Percentiles rank a stretch among this genome's conserved stretches.
Conservation (phyloP, 2,113 vertebrate genomes). For the Zosterops borbonicus region DNA sequence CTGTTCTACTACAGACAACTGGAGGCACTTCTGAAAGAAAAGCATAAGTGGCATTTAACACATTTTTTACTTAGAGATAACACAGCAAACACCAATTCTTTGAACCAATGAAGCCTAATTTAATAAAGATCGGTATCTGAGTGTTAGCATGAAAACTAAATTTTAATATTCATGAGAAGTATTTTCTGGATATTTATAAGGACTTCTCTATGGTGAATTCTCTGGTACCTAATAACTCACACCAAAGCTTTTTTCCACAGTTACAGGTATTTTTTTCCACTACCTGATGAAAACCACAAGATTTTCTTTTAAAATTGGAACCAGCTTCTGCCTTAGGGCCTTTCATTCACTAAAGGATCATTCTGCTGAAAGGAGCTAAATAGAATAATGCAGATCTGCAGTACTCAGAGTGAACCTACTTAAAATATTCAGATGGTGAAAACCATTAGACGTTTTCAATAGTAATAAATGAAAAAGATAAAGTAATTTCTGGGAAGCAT, state of each 20-base stretch:
- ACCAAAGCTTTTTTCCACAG: not conserved
- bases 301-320: slow-evolving; percentile 26
- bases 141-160: not conserved
- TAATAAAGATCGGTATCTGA: not conserved
- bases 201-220: not conserved
- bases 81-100: not conserved
- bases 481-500: slow-evolving; percentile 27
- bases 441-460: slow-evolving; percentile 18
- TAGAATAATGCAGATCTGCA: not conserved
- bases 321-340: slow-evolving; percentile 15
- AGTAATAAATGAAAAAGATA: slow-evolving; percentile 10
- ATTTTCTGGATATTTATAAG: not conserved
- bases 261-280: not conserved
- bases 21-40: not conserved
- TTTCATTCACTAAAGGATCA: slow-evolving; percentile 16
- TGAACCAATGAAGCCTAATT: not conserved
- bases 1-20: not conserved
- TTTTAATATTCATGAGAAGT: not conserved
- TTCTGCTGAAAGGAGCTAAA: slow-evolving; percentile 36
- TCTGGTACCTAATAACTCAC: not conserved
- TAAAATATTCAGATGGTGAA: slow-evolving; percentile 46
- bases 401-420: slow-evolving; percentile 11
- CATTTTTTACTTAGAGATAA: not conserved
- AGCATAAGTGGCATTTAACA: not conserved
- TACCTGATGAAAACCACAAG: slow-evolving; percentile 23